These are phyloP conservation scores for Andrena chrysosceles DNA, from an alignment of 2,888 invertebrate species.

Conservation along the genomic window DNA sequence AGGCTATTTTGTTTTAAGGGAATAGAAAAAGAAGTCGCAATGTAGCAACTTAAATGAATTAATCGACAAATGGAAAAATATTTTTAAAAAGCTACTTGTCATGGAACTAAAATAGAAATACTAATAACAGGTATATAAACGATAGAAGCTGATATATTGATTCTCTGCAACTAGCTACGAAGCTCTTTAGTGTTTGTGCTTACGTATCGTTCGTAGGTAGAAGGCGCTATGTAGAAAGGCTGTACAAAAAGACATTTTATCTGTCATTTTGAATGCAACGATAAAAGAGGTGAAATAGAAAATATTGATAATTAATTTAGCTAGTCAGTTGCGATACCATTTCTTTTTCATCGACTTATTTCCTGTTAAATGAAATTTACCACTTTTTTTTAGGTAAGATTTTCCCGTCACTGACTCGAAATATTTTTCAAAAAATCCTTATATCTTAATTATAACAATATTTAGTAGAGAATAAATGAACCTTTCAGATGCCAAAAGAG, in stretches of 20 bases:
- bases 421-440: neutral
- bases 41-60: conserved; percentile 1
- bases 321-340: neutral
- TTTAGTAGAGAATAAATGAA: neutral
- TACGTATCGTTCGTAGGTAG: conserved; percentile 81
- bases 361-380: too few relatives aligned
- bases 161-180: conserved; percentile 27
- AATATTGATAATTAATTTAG: neutral
- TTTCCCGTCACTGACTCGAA: neutral
- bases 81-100: conserved; percentile 16
- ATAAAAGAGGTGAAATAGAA: neutral
- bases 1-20: neutral
- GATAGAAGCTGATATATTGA: conserved; percentile 4
- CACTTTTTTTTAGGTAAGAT: too few relatives aligned
- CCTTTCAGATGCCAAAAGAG: neutral
- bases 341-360: neutral
- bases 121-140: neutral
- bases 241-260: conserved; percentile 70
- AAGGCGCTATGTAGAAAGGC: conserved; percentile 80
- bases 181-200: conserved; percentile 64
- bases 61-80: neutral
- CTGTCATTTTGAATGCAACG: neutral
- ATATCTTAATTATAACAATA: neutral
- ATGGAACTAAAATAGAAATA: neutral
- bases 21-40: neutral